Evolutionary conservation across 2,888 invertebrate species (phyloP).

Genomic region (Catocala sponsa): DNA sequence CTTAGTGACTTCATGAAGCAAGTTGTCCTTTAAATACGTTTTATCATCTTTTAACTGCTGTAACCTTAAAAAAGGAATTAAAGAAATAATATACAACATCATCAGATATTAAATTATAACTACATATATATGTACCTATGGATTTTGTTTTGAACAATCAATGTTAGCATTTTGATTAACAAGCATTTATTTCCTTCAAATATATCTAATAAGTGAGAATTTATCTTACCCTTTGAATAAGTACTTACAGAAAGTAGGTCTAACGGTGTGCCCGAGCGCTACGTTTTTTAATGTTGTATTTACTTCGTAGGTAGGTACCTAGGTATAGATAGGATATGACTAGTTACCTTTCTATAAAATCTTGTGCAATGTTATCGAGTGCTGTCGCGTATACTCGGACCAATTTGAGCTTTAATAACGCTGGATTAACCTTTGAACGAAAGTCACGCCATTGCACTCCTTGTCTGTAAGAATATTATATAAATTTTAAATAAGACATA

Average conservation of each 20-base stretch:
- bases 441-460: conserved; percentile 90
- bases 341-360: conserved; percentile 68
- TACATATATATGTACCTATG: no score
- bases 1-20: conserved; percentile 86
- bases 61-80: conserved; percentile 64
- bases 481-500: neutral
- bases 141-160: no score
- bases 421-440: conserved; percentile 90
- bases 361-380: conserved; percentile 82
- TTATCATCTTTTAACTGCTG: conserved; percentile 60
- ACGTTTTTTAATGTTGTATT: no score
- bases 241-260: no score
- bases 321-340: no score
- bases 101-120: no score
- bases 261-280: no score
- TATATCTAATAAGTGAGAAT: no score
- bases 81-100: neutral
- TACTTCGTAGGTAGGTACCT: no score
- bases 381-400: conserved; percentile 83
- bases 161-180: no score
- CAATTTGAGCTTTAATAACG: conserved; percentile 89
- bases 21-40: conserved; percentile 72
- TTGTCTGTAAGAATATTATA: conserved; percentile 72
- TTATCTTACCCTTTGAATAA: no score
- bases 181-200: no score